Evolutionary conservation across 92 coral and sea anemone genomes (phyloP).

Genomic region (Actinostola sp.): DNA sequence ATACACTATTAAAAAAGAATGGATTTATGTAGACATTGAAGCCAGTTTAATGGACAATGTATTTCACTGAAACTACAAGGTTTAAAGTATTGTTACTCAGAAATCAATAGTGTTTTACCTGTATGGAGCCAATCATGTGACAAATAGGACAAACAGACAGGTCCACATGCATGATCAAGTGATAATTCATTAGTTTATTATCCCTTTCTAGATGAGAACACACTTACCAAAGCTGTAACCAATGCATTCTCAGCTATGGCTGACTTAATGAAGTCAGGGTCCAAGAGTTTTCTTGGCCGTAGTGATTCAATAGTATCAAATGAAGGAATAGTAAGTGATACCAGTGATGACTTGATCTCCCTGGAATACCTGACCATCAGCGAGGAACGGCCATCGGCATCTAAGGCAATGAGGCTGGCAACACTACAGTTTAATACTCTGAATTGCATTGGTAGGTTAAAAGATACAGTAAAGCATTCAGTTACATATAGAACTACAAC

Average conservation of each 20-base stretch:
- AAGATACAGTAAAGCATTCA: neutral
- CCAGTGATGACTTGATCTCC: constrained; percentile 71
- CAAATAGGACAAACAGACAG: too few relatives aligned
- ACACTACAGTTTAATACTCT: constrained; percentile 86
- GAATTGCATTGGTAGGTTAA: constrained; percentile 78
- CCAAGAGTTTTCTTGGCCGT: constrained; percentile 31
- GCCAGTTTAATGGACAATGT: too few relatives aligned
- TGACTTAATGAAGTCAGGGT: constrained; percentile 66
- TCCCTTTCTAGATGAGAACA: constrained; percentile 50
- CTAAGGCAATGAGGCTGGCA: constrained; percentile 66
- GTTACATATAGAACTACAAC: neutral
- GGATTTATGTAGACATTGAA: too few relatives aligned
- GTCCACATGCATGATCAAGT: too few relatives aligned
- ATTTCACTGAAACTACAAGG: too few relatives aligned
- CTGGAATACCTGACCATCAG: constrained; percentile 82
- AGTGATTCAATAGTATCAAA: constrained; percentile 10
- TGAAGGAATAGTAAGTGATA: constrained; percentile 26
- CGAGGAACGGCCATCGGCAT: constrained; percentile 81
- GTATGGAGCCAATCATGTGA: too few relatives aligned
- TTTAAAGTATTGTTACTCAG: too few relatives aligned
- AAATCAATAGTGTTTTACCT: too few relatives aligned
- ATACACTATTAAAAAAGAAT: too few relatives aligned
- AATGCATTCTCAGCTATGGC: constrained; percentile 76
- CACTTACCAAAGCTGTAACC: constrained; percentile 70
- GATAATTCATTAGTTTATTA: too few relatives aligned